Evolutionary conservation across 2,797 vertebrate genomes (phyloP).

Genomic region (Emydoidea blandingii): DNA sequence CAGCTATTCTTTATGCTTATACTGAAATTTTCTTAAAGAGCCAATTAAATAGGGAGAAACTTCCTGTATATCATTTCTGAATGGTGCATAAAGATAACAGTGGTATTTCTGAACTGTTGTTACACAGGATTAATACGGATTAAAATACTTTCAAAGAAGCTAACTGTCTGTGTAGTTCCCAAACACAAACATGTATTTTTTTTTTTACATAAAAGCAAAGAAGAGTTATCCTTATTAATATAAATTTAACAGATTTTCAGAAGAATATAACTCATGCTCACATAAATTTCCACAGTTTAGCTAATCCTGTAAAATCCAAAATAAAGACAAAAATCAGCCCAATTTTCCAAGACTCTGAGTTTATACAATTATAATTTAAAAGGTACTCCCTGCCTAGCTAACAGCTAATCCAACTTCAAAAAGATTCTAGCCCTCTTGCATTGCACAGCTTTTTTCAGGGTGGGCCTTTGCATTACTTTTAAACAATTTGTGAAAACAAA

Average conservation of each 20-base stretch:
- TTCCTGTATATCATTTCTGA: not conserved
- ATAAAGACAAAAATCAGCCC: conserved; percentile 29
- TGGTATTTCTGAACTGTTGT: conserved; percentile 5
- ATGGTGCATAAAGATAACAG: not conserved
- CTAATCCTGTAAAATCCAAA: conserved; percentile 46
- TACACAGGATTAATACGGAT: conserved; percentile 2
- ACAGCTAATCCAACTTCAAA: conserved; percentile 51
- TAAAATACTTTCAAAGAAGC: conserved; percentile 29
- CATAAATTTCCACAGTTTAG: conserved; percentile 25
- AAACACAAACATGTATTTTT: not conserved
- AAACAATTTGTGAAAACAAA: conserved; percentile 61
- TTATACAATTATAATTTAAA: conserved; percentile 48
- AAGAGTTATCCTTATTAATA: not conserved
- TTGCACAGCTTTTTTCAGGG: conserved; percentile 38
- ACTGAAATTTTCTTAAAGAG: not conserved
- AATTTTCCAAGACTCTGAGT: conserved; percentile 41
- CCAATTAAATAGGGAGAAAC: conserved; percentile 13
- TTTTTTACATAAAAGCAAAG: conserved; percentile 1
- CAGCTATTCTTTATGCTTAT: not conserved
- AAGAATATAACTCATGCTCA: conserved; percentile 14
- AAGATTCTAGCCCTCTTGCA: conserved; percentile 10
- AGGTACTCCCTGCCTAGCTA: conserved; percentile 17
- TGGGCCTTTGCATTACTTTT: conserved; percentile 49
- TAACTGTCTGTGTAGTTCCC: not conserved
- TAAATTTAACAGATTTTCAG: conserved; percentile 17